These are phyloP conservation scores for Gymnothorax reevesii DNA, from an alignment of 2,797 vertebrate genomes.

Conservation along the genomic window DNA sequence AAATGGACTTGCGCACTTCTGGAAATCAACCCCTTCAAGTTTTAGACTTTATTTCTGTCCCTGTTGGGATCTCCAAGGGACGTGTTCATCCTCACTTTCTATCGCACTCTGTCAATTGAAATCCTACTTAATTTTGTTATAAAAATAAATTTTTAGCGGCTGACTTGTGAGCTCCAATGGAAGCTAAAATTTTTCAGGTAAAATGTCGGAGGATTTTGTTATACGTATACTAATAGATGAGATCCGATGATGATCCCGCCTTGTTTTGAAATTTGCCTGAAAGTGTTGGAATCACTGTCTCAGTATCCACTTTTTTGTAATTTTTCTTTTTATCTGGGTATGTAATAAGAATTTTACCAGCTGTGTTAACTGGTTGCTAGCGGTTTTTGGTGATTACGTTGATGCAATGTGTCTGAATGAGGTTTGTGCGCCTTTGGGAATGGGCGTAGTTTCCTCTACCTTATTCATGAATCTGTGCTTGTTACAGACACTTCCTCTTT, in stretches of 20 bases:
- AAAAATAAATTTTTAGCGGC: background rate
- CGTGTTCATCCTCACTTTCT: background rate
- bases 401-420: background rate
- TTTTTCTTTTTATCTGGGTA: background rate
- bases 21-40: no score
- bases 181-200: background rate
- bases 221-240: background rate
- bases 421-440: background rate
- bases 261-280: background rate
- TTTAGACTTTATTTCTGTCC: background rate
- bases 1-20: no score
- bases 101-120: background rate
- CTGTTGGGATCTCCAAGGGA: background rate
- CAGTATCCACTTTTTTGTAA: background rate
- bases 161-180: background rate
- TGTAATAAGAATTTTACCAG: background rate
- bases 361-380: background rate
- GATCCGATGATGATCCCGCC: background rate
- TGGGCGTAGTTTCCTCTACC: background rate
- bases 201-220: background rate
- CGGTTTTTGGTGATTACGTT: background rate
- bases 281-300: background rate
- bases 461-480: background rate
- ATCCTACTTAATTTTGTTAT: background rate
- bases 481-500: slow-evolving; percentile 19